A percentile compares a stretch with the other conserved stretches of the same genome.
Evolutionary conservation across 2,888 invertebrate genomes (phyloP).

Genomic region (Scrobipalpa costella): DNA sequence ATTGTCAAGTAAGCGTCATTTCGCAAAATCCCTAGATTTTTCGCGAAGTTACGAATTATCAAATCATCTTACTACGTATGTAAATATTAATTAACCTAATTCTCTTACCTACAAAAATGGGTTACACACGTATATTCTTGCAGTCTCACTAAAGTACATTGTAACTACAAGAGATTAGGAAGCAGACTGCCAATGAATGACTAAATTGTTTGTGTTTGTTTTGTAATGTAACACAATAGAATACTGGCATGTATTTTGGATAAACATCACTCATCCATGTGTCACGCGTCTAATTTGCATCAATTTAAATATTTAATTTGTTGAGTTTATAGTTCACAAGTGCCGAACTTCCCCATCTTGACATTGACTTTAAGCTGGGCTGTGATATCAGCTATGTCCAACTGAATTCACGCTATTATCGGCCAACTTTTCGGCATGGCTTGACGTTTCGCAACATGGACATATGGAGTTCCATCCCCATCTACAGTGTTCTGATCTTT

Average conservation of each 20-base stretch:
- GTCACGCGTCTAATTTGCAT: background rate
- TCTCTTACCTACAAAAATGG: too few species aligned
- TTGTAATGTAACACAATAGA: background rate
- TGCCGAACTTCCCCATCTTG: slow-evolving; percentile 30
- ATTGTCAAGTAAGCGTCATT: too few species aligned
- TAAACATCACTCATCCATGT: background rate
- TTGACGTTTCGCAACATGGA: slow-evolving; percentile 49
- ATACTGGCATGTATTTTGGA: background rate
- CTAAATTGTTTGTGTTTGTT: background rate
- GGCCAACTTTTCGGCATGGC: slow-evolving; percentile 38
- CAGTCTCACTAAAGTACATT: too few species aligned
- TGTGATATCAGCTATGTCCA: slow-evolving; percentile 24
- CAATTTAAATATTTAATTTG: background rate
- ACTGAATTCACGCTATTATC: slow-evolving; percentile 22
- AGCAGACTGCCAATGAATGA: background rate
- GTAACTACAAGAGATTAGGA: too few species aligned
- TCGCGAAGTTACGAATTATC: too few species aligned
- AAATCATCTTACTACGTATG: too few species aligned
- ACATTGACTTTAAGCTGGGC: slow-evolving; percentile 41
- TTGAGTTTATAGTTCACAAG: background rate
- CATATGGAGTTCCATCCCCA: slow-evolving; percentile 39
- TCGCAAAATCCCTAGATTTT: too few species aligned
- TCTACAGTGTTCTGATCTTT: slow-evolving; percentile 44
- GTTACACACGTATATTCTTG: too few species aligned
- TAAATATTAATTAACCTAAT: too few species aligned